Percentiles rank a stretch among this genome's conserved stretches.
Evolutionary conservation across 2,113 vertebrate genomes (phyloP).

Genomic region (Bufo gargarizans): DNA sequence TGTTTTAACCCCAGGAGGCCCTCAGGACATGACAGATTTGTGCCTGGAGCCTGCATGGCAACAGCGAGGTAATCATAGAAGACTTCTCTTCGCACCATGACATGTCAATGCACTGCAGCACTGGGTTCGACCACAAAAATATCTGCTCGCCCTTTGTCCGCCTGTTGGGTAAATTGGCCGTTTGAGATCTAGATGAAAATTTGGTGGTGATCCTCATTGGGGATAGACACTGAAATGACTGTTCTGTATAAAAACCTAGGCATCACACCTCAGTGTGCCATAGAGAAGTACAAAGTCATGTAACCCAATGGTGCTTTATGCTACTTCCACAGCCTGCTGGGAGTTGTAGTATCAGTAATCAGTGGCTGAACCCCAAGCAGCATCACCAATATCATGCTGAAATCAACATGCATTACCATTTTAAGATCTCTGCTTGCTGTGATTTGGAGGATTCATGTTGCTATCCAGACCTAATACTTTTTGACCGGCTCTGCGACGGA

Average conservation of each 20-base stretch:
- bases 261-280: background rate
- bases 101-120: background rate
- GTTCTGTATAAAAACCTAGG: background rate
- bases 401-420: background rate
- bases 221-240: background rate
- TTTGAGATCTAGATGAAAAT: background rate
- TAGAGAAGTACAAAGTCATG: background rate
- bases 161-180: background rate
- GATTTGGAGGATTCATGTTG: too few species aligned
- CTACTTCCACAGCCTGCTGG: background rate
- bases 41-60: background rate
- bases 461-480: too few species aligned
- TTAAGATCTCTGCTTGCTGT: background rate
- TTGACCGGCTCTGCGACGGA: too few species aligned
- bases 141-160: background rate
- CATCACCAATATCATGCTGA: background rate
- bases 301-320: background rate
- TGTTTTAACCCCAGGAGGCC: background rate
- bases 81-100: background rate
- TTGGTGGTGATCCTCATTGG: background rate
- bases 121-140: background rate
- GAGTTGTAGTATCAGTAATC: background rate
- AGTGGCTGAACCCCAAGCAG: background rate
- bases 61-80: background rate
- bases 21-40: background rate